Evolutionary conservation across 37 sponge, comb jelly and placozoan genomes (phyloP), one percentile per base, ranked within the genome.

Genomic region (Chondrosia reniformis): DNA sequence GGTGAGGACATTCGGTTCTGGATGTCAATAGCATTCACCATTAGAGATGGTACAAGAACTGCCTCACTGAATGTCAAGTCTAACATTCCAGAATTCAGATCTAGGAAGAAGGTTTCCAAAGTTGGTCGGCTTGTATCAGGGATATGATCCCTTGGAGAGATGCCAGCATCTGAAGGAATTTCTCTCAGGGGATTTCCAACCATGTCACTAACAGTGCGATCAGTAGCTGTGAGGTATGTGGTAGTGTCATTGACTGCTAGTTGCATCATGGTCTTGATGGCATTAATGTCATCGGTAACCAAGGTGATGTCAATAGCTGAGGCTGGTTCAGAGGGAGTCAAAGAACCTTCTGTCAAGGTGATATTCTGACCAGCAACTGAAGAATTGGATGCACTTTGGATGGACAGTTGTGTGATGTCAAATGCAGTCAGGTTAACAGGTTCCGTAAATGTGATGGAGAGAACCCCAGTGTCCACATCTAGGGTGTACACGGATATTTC

Each of bases 1-100:
- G 82, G 39, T 63, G 66, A 17, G 3, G 73, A 17, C 32, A 38
- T 61, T 2, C 45, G 56, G 71, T 62, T 92, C 75, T 92, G 92
- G 13, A 92, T 1, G 8, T 79, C 86, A 40, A 92, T 78, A 10
- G 69, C 24, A 9, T 74, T 69, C 27, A 54, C 33, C 19, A 45
- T 82, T 40, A 92, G 42, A 22, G 85, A 80, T 31, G 65, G 44
- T 12, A 73, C 80, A 13, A 73, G 62, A 3, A 95, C 85, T 2
- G 85, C 74, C 67, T 95, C 96, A 81, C 83, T 82, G 76, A 95
- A 95, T 15, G 87, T 92, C 24, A 95, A 33, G 33, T 67, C 54
- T 7, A 93, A 63, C 7, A 84, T 59, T 25, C 88, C 88, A 79
- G 52, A 80, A 64, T 87, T 88, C n/a, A 89, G 77, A 54, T 95